A percentile compares a stretch with the other conserved stretches of the same genome.
These are phyloP conservation scores for Saguinus imperator DNA, from an alignment of 2,113 vertebrate species.

Conservation along the genomic window DNA sequence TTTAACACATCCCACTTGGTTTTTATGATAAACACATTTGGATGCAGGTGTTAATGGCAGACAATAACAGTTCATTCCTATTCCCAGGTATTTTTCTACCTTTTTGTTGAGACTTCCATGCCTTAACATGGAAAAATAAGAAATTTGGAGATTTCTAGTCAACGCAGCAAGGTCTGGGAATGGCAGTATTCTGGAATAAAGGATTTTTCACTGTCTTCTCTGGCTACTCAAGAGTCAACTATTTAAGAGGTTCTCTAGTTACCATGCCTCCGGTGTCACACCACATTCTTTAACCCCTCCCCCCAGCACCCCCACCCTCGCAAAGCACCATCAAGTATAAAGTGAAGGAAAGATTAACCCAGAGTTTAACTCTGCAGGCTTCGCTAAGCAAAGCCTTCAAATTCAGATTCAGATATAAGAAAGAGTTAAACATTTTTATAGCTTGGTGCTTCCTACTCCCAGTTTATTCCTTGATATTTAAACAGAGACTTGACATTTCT, in stretches of 20 bases:
- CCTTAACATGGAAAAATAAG: not conserved
- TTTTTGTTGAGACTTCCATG: not conserved
- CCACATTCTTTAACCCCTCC: not conserved
- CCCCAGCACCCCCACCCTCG: not conserved
- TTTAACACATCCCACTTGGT: not conserved
- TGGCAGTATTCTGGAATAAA: not conserved
- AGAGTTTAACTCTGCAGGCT: not conserved
- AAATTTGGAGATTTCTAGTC: not conserved
- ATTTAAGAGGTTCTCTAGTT: not conserved
- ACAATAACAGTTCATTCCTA: conserved; percentile 40
- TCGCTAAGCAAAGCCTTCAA: not conserved
- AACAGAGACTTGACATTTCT: conserved; percentile 87
- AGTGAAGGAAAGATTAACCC: conserved; percentile 27
- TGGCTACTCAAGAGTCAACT: conserved; percentile 16
- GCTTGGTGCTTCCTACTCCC: conserved; percentile 66
- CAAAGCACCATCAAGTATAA: not conserved
- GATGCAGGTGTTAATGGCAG: conserved; percentile 39
- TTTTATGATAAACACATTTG: conserved; percentile 40
- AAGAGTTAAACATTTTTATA: conserved; percentile 76
- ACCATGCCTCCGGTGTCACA: not conserved
- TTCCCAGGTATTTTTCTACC: not conserved
- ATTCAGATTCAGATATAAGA: conserved; percentile 49
- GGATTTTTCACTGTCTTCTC: not conserved
- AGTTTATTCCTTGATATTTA: conserved; percentile 81
- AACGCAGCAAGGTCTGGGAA: not conserved